Percentiles rank a stretch among this genome's conserved stretches.
These are phyloP conservation scores for Agrotis exclamationis DNA, from an alignment of 2,888 invertebrate species.

Conservation along the genomic window DNA sequence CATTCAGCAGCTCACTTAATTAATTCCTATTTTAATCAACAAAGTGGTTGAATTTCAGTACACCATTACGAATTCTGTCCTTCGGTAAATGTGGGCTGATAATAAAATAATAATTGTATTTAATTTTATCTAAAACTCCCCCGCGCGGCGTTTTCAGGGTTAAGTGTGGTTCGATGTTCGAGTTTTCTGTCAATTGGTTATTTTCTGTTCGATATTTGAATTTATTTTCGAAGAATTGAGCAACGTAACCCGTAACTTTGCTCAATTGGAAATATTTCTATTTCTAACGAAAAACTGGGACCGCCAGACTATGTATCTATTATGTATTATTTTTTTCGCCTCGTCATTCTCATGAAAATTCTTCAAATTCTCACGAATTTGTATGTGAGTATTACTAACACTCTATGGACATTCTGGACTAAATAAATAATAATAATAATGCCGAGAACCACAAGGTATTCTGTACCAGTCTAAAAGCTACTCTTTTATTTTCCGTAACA, in stretches of 20 bases:
- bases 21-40: constrained; percentile 60
- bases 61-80: constrained; percentile 38
- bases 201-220: background rate
- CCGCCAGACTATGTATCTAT: too few relatives aligned
- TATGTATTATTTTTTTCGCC: too few relatives aligned
- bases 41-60: constrained; percentile 42
- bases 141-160: constrained; percentile 20
- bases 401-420: too few relatives aligned
- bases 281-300: too few relatives aligned
- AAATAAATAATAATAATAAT: too few relatives aligned
- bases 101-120: constrained; percentile 52
- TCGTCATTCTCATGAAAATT: too few relatives aligned
- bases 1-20: constrained; percentile 51
- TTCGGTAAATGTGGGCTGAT: constrained; percentile 39
- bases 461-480: too few relatives aligned
- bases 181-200: background rate
- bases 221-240: background rate
- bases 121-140: constrained; percentile 30
- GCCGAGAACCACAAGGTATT: too few relatives aligned
- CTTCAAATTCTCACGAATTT: too few relatives aligned
- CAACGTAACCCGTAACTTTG: too few relatives aligned
- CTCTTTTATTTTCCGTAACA: background rate
- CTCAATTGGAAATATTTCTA: too few relatives aligned
- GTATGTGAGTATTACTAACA: too few relatives aligned
- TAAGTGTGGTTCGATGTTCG: constrained; percentile 20